These are phyloP conservation scores for Dipus sagitta DNA, from an alignment of 2,797 vertebrate species.

Conservation along the genomic window DNA sequence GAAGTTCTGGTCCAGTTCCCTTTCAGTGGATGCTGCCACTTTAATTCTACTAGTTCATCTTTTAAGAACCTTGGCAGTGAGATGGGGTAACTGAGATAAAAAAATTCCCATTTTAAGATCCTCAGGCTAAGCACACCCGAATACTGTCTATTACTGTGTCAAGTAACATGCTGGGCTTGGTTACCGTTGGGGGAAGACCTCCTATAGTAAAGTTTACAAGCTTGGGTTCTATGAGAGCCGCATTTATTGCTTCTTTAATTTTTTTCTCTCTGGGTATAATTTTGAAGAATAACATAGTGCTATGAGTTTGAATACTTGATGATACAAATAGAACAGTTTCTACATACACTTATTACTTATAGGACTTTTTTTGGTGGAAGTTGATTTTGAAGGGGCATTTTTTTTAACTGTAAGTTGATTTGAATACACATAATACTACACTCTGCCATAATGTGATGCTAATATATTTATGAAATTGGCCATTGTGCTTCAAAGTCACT, in stretches of 20 bases:
- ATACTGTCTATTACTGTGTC: neutral
- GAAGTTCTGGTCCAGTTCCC: neutral
- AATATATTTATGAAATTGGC: conserved; percentile 66
- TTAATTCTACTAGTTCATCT: neutral
- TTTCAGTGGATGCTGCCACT: neutral
- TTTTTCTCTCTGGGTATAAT: neutral
- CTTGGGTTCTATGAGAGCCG: neutral
- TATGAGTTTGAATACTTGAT: neutral
- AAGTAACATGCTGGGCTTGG: neutral
- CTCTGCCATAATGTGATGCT: conserved; percentile 17
- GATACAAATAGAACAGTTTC: neutral
- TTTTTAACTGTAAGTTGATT: conserved; percentile 31
- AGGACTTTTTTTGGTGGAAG: neutral
- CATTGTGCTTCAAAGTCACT: conserved; percentile 63
- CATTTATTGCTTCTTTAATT: neutral
- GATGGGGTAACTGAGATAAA: neutral
- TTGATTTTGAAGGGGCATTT: conserved; percentile 47
- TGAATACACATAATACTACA: conserved; percentile 28
- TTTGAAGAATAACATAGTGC: neutral
- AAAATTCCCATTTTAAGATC: neutral
- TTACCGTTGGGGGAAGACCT: neutral
- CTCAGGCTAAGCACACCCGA: neutral
- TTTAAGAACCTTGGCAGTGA: neutral
- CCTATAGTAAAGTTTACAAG: neutral
- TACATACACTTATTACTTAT: neutral